Evolutionary conservation across 2,797 vertebrate species (phyloP).

Genomic region (Echeneis naucrates): DNA sequence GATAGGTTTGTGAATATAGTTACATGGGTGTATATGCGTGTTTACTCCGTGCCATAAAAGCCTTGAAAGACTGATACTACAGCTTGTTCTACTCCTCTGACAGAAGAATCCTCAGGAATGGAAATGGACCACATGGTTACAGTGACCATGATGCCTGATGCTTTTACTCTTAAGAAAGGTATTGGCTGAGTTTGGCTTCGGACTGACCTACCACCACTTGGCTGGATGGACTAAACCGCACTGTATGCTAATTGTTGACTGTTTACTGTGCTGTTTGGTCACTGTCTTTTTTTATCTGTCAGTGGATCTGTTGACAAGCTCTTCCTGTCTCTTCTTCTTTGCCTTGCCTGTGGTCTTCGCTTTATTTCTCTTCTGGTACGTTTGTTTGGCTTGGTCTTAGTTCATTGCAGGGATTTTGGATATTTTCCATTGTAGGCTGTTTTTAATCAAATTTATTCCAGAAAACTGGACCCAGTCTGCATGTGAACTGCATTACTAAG

Average conservation of each 20-base stretch:
- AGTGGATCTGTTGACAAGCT: conserved; percentile 37
- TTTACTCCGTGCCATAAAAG: conserved; percentile 11
- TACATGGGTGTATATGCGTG: conserved; percentile 4
- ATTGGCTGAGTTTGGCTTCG: conserved; percentile 76
- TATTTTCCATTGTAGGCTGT: conserved; percentile 59
- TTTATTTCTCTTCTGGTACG: conserved; percentile 32
- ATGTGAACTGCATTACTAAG: conserved; percentile 65
- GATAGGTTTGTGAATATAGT: conserved; percentile 1
- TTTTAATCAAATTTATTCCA: conserved; percentile 67
- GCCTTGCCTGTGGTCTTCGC: conserved; percentile 46
- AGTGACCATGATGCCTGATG: conserved; percentile 80
- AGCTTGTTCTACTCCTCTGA: conserved; percentile 74
- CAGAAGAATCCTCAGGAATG: conserved; percentile 91
- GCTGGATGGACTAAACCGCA: conserved; percentile 43
- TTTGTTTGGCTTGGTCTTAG: conserved; percentile 56
- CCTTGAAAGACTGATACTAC: conserved; percentile 60
- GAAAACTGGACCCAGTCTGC: conserved; percentile 39
- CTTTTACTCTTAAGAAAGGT: conserved; percentile 87
- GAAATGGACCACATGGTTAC: conserved; percentile 84
- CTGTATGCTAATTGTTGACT: conserved; percentile 42
- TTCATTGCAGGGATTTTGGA: conserved; percentile 57
- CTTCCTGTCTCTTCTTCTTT: conserved; percentile 30
- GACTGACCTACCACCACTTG: conserved; percentile 32
- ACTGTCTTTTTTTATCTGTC: conserved; percentile 50
- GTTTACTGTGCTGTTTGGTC: conserved; percentile 30